Conservation (phyloP, 1,140 invertebrate genomes). For the Aethina tumida region DNA sequence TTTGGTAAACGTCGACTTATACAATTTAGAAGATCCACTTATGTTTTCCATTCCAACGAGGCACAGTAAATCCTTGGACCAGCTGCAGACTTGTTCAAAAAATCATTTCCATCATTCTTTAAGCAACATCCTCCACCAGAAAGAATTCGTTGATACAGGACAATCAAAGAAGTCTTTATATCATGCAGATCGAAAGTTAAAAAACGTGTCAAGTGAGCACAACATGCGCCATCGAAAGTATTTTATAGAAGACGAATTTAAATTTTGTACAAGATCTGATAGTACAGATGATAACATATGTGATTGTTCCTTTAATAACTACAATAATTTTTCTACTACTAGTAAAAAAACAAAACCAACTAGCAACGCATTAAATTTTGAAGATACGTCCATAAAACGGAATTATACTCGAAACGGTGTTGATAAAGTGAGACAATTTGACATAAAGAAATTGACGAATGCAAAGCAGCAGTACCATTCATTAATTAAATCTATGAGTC, state of each 20-base stretch:
- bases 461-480: constrained; percentile 14
- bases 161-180: constrained; percentile 11
- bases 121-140: constrained; percentile 15
- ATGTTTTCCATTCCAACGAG: constrained; percentile 49
- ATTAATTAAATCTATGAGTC: constrained; percentile 19
- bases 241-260: constrained; percentile 5
- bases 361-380: background rate
- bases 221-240: constrained; percentile 23
- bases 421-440: constrained; percentile 18
- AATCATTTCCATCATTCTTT: constrained; percentile 21
- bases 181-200: constrained; percentile 38
- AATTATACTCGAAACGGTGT: constrained; percentile 9
- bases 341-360: constrained; percentile 7
- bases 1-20: constrained; percentile 6
- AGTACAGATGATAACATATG: constrained; percentile 6
- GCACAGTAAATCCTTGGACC: constrained; percentile 72
- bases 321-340: background rate
- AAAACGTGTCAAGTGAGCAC: constrained; percentile 24
- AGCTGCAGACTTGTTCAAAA: constrained; percentile 37
- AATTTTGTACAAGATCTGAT: background rate
- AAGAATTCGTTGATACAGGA: constrained; percentile 8
- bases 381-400: background rate
- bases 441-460: constrained; percentile 12
- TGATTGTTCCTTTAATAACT: constrained; percentile 12
- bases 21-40: constrained; percentile 23